Conservation (phyloP, 2,113 vertebrate species). For the Eurystomus gularis region DNA sequence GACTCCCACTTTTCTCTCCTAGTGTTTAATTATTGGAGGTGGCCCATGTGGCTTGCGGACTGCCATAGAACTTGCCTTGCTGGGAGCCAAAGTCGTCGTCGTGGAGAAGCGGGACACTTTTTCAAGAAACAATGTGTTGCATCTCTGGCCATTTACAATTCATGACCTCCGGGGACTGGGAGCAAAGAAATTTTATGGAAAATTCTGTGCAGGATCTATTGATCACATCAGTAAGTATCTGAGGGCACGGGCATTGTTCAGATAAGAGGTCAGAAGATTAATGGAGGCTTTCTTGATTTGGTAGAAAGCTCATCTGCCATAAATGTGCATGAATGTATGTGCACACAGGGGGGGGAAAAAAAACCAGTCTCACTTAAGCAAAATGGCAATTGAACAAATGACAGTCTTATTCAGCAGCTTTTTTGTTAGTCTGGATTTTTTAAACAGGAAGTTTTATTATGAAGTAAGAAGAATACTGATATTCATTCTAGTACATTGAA, state of each 20-base stretch:
- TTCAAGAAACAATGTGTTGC: constrained; percentile 95
- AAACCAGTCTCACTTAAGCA: not conserved
- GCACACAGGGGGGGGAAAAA: not conserved
- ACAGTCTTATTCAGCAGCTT: not conserved
- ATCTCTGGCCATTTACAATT: constrained; percentile 97
- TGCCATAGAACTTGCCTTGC: constrained; percentile 92
- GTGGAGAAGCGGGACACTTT: constrained; percentile 97
- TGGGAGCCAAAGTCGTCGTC: constrained; percentile 93
- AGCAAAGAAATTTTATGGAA: constrained; percentile 97
- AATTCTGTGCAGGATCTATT: constrained; percentile 96
- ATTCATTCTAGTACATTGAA: not conserved
- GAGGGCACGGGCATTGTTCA: not conserved
- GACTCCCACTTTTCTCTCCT: not conserved
- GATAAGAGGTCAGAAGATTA: not conserved
- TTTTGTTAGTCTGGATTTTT: not conserved
- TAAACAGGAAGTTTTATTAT: not conserved
- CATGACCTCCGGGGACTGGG: constrained; percentile 93
- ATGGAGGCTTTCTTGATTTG: not conserved
- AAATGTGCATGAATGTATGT: fast-evolving
- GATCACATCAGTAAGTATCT: constrained; percentile 97
- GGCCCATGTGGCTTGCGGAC: constrained; percentile 94
- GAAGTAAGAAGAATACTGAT: not conserved
- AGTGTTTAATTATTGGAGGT: constrained; percentile 96
- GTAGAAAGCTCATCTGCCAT: not conserved
- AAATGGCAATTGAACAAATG: not conserved